These are phyloP conservation scores for Drosophila ercepeae DNA, from an alignment of 1,140 invertebrate species.

Conservation along the genomic window DNA sequence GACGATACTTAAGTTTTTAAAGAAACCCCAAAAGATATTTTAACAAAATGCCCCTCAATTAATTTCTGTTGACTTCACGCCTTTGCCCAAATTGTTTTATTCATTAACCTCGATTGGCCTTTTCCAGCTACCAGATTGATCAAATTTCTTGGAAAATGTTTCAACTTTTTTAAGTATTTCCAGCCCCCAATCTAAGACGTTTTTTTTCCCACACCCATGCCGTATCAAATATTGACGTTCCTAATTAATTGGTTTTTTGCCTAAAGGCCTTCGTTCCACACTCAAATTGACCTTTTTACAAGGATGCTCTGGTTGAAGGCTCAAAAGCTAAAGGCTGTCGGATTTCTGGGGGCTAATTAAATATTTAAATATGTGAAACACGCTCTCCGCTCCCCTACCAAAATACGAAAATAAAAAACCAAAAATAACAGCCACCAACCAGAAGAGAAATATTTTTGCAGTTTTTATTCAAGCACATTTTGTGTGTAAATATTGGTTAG, in stretches of 20 bases:
- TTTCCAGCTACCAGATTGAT: background rate
- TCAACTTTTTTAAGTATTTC: slow-evolving; percentile 13
- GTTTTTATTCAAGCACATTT: slow-evolving; percentile 46
- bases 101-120: slow-evolving; percentile 8
- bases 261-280: slow-evolving; percentile 47
- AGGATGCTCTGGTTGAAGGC: background rate
- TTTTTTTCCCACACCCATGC: background rate
- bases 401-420: slow-evolving; percentile 19
- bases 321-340: slow-evolving; percentile 5
- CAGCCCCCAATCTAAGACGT: background rate
- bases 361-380: slow-evolving; percentile 73
- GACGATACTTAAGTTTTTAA: too few relatives aligned
- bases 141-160: slow-evolving; percentile 20
- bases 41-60: background rate
- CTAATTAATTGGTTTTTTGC: slow-evolving; percentile 77
- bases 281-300: slow-evolving; percentile 27
- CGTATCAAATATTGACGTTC: slow-evolving; percentile 68
- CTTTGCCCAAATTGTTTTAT: slow-evolving; percentile 28
- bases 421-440: slow-evolving; percentile 19
- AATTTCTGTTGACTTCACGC: slow-evolving; percentile 30
- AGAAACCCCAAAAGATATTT: background rate
- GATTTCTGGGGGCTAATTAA: slow-evolving; percentile 61
- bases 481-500: slow-evolving; percentile 37
- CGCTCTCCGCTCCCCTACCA: slow-evolving; percentile 30
- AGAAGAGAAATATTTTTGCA: slow-evolving; percentile 49